Evolutionary conservation across 2,113 vertebrate genomes (phyloP).

Genomic region (Tachysurus fulvidraco): DNA sequence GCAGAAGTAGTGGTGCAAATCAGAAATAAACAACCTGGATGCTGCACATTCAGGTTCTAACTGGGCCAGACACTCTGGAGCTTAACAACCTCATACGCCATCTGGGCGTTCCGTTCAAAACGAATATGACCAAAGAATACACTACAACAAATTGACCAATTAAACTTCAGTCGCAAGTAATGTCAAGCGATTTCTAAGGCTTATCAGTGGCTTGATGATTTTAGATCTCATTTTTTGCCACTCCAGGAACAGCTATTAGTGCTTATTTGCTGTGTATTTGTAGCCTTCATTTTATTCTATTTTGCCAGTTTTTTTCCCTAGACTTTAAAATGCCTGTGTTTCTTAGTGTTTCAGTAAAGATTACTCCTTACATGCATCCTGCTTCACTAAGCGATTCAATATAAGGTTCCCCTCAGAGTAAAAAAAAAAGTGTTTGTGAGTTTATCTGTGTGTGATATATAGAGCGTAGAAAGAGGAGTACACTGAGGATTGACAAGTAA

Average conservation of each 20-base stretch:
- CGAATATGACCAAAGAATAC: slow-evolving; percentile 49
- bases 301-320: not conserved
- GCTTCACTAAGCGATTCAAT: not conserved
- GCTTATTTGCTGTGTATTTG: not conserved
- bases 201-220: not conserved
- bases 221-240: not conserved
- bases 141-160: not conserved
- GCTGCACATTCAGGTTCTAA: slow-evolving; percentile 43
- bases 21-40: slow-evolving; percentile 59
- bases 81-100: slow-evolving; percentile 51
- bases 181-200: not conserved
- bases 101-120: slow-evolving; percentile 51
- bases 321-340: not conserved
- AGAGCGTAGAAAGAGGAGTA: not conserved
- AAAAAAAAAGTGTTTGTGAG: not conserved
- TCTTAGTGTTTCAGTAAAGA: not conserved
- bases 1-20: slow-evolving; percentile 57
- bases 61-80: slow-evolving; percentile 55
- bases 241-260: not conserved
- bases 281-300: not conserved
- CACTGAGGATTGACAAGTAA: slow-evolving; percentile 18
- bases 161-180: not conserved
- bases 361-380: not conserved
- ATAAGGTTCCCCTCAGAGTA: not conserved
- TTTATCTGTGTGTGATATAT: not conserved